Conservation (phyloP, 2,797 vertebrate species). For the Micropoecilia bifurca region DNA sequence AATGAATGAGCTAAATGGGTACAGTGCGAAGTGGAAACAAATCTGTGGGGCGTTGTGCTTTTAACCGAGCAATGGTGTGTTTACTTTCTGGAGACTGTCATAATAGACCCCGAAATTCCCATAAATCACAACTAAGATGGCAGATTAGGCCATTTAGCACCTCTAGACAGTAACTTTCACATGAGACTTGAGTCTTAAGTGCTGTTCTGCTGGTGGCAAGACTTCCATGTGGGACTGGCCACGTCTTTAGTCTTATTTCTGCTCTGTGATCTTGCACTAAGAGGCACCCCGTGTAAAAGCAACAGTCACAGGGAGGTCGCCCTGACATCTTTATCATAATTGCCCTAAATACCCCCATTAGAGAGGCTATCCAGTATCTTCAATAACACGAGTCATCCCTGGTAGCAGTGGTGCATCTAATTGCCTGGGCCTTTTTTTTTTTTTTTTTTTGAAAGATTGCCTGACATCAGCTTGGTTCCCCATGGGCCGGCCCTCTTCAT, state of each 20-base stretch:
- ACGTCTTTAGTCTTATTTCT: slow-evolving; percentile 73
- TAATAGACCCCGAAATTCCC: slow-evolving; percentile 65
- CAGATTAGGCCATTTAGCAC: slow-evolving; percentile 76
- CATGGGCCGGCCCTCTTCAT: slow-evolving; percentile 79
- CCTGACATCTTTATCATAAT: slow-evolving; percentile 85
- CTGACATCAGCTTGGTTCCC: slow-evolving; percentile 80
- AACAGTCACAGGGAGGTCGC: slow-evolving; percentile 73
- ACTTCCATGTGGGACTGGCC: slow-evolving; percentile 68
- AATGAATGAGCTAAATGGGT: slow-evolving; percentile 77
- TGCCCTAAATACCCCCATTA: slow-evolving; percentile 85
- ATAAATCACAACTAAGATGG: slow-evolving; percentile 61
- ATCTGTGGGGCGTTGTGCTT: slow-evolving; percentile 59
- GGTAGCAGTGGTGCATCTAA: slow-evolving; percentile 84
- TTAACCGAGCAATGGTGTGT: slow-evolving; percentile 72
- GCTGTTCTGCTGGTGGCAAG: slow-evolving; percentile 68
- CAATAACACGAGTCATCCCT: slow-evolving; percentile 83
- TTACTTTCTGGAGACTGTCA: slow-evolving; percentile 70
- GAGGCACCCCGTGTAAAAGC: slow-evolving; percentile 71
- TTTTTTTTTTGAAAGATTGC: slow-evolving; percentile 79
- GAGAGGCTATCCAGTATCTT: slow-evolving; percentile 79
- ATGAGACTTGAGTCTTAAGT: slow-evolving; percentile 72
- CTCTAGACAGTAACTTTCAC: slow-evolving; percentile 69
- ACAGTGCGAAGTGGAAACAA: slow-evolving; percentile 69
- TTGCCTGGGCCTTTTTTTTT: slow-evolving; percentile 77
- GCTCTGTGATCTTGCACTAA: slow-evolving; percentile 76